These are phyloP conservation scores for Pedetes capensis DNA, from an alignment of 2,113 vertebrate genomes.

Conservation along the genomic window DNA sequence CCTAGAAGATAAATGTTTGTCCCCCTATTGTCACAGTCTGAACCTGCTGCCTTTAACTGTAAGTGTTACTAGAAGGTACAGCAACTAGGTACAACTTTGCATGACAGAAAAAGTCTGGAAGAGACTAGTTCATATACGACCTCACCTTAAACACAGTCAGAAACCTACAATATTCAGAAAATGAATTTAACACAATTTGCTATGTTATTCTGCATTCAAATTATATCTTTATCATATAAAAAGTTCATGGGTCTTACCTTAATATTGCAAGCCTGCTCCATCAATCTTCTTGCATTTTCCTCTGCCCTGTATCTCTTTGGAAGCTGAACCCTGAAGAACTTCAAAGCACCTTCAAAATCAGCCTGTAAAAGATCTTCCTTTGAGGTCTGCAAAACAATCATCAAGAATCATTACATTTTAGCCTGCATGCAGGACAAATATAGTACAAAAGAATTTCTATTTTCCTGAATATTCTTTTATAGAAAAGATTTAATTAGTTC, in stretches of 20 bases:
- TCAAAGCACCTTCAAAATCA: conserved; percentile 98
- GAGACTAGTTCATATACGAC: neutral
- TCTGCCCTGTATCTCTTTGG: conserved; percentile 98
- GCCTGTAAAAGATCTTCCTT: conserved; percentile 98
- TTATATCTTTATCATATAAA: neutral
- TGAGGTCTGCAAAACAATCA: conserved; percentile 90
- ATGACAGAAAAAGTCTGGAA: neutral
- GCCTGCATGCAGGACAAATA: neutral
- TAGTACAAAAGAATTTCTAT: conserved; percentile 38
- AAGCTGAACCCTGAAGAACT: conserved; percentile 98
- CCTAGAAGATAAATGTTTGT: conserved; percentile 33
- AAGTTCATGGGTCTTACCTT: conserved; percentile 87
- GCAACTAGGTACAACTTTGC: neutral
- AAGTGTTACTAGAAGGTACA: neutral
- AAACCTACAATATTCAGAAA: neutral
- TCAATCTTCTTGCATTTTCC: conserved; percentile 95
- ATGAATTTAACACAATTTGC: neutral
- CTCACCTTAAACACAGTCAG: neutral
- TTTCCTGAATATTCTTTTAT: conserved; percentile 51
- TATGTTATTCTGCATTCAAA: neutral
- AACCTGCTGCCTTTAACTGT: neutral
- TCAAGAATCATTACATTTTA: conserved; percentile 22
- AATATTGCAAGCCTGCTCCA: conserved; percentile 99
- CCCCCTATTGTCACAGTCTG: neutral
- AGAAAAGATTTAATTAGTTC: conserved; percentile 22